phyloP scores from a whole-genome alignment of 2,888 invertebrate species.

The Dendrolimus houi region DNA sequence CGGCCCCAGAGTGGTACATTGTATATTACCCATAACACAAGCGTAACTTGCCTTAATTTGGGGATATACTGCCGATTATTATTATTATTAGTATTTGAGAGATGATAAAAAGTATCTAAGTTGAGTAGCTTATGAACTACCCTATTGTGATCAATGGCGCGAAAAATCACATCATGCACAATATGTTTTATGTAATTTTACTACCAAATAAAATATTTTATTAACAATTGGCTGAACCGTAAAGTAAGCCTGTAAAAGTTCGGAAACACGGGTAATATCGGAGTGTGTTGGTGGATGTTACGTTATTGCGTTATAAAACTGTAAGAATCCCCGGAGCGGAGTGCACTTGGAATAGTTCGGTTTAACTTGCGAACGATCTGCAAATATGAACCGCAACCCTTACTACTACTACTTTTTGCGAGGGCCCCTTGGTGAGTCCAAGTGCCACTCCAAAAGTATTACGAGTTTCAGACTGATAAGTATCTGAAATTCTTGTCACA shows the following conservation, averaged over 20 bases:
- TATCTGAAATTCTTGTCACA: neutral
- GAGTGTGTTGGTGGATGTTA: conserved; percentile 32
- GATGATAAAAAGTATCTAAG: no score
- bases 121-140: no score
- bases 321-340: conserved; percentile 33
- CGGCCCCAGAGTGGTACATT: no score
- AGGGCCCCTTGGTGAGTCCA: conserved; percentile 4
- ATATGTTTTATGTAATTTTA: conserved; percentile 1
- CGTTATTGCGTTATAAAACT: conserved; percentile 60
- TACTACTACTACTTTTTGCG: conserved; percentile 5
- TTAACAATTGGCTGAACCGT: conserved; percentile 18
- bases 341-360: conserved; percentile 41
- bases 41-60: no score
- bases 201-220: conserved; percentile 10
- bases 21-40: no score
- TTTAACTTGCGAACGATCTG: conserved; percentile 38
- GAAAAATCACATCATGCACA: neutral
- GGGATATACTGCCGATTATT: no score
- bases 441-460: conserved; percentile 3
- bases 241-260: conserved; percentile 35
- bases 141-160: neutral
- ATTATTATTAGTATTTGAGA: no score
- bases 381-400: conserved; percentile 11
- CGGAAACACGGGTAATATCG: conserved; percentile 36
- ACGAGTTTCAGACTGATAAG: conserved; percentile 1